Evolutionary conservation across 2,113 vertebrate genomes (phyloP).

Genomic region (Solea solea): DNA sequence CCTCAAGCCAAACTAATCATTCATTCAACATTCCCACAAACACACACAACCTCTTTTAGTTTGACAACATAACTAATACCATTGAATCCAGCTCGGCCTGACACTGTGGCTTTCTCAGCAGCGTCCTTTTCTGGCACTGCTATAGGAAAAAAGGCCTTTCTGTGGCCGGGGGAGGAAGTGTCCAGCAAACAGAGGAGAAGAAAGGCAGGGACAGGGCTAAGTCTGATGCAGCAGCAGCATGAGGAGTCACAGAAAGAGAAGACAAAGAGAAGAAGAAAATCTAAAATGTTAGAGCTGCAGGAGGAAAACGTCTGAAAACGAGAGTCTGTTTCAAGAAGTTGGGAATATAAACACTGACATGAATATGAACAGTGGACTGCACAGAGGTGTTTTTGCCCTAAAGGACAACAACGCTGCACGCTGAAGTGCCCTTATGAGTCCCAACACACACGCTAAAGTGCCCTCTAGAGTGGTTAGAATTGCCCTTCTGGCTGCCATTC

Average conservation of each 20-base stretch:
- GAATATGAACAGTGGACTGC: no score
- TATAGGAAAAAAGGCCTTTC: constrained; percentile 67
- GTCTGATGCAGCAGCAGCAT: constrained; percentile 52
- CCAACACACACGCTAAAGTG: no score
- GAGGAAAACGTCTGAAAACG: background rate
- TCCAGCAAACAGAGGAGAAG: constrained; percentile 69
- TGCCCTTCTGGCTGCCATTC: no score
- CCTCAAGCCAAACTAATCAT: background rate
- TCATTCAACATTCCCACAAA: background rate
- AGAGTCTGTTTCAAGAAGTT: no score
- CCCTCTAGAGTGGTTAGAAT: no score
- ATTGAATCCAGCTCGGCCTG: constrained; percentile 82
- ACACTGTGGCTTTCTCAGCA: constrained; percentile 72
- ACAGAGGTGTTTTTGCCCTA: no score
- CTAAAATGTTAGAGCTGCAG: constrained; percentile 35
- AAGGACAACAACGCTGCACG: no score
- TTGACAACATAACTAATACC: constrained; percentile 69
- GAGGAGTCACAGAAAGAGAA: constrained; percentile 50
- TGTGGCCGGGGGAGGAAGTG: constrained; percentile 63
- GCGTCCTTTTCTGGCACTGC: constrained; percentile 73
- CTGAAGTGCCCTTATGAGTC: no score
- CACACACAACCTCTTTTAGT: background rate
- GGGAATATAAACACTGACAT: no score
- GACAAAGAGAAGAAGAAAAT: constrained; percentile 39
- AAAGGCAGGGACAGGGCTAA: constrained; percentile 57